Conservation (phyloP, 2,888 invertebrate genomes). For the Drosophila maculinotata region DNA sequence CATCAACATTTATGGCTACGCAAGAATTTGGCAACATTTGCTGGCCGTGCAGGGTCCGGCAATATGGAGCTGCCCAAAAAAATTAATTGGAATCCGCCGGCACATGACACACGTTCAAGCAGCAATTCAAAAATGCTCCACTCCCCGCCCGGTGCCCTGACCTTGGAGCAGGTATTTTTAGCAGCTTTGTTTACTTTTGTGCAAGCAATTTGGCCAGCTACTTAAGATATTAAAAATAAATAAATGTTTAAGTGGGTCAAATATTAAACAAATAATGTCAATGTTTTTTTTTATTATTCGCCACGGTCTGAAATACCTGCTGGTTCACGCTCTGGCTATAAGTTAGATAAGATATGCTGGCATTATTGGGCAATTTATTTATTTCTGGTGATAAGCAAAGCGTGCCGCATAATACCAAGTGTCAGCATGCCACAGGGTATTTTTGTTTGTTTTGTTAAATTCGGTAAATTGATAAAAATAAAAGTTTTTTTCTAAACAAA, state of each 20-base stretch:
- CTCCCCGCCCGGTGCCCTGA: conserved; percentile 18
- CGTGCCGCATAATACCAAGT: conserved; percentile 21
- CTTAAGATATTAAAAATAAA: conserved; percentile 29
- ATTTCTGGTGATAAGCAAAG: conserved; percentile 40
- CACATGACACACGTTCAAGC: conserved; percentile 8
- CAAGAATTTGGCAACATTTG: conserved; percentile 31
- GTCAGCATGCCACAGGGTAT: neutral
- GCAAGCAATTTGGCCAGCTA: conserved; percentile 12
- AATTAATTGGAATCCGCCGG: conserved; percentile 47
- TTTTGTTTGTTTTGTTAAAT: neutral
- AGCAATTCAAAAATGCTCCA: neutral
- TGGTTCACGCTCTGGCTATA: conserved; percentile 7
- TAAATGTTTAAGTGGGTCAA: conserved; percentile 49
- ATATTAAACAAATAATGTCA: conserved; percentile 36
- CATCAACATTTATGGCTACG: conserved; percentile 50
- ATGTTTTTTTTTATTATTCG: neutral
- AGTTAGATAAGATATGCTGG: conserved; percentile 38
- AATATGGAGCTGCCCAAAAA: conserved; percentile 29
- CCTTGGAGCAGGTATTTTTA: conserved; percentile 33
- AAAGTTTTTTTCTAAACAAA: too few species aligned
- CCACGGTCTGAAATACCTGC: neutral
- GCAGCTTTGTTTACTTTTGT: conserved; percentile 42
- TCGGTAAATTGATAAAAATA: too few species aligned
- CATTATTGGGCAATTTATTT: conserved; percentile 24
- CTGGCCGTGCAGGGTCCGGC: conserved; percentile 8